These are phyloP conservation scores for Phymanthus crucifer DNA, from an alignment of 92 coral and sea anemone genomes.

Conservation along the genomic window DNA sequence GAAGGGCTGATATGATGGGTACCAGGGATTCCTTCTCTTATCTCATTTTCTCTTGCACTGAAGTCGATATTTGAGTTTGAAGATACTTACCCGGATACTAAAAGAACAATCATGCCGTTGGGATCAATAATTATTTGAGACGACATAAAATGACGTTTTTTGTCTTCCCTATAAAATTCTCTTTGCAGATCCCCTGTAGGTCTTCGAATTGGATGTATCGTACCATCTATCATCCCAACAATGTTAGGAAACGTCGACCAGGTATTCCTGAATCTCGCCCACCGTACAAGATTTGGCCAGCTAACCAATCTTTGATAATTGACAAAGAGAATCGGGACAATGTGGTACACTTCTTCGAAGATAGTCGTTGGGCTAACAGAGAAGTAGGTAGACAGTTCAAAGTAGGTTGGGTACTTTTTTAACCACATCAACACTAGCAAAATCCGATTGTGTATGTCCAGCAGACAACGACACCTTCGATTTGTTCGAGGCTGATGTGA, in stretches of 20 bases:
- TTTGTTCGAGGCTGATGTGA: conserved; percentile 20
- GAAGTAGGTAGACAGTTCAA: conserved; percentile 6
- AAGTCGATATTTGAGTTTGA: not conserved
- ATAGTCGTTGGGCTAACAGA: not conserved
- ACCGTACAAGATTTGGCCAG: conserved; percentile 20
- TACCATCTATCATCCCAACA: not conserved
- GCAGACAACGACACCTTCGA: conserved; percentile 30
- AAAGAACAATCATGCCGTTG: not conserved
- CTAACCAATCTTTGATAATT: conserved; percentile 12
- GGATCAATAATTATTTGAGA: not conserved
- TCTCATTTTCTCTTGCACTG: no score
- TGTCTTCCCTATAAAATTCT: conserved; percentile 10
- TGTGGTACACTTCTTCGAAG: conserved; percentile 19
- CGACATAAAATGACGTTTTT: conserved; percentile 7
- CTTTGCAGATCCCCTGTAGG: not conserved
- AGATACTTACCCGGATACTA: not conserved
- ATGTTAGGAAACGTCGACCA: conserved; percentile 7
- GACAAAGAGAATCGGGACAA: conserved; percentile 13
- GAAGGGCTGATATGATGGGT: no score
- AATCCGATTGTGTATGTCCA: conserved; percentile 36
- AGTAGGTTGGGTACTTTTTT: conserved; percentile 12
- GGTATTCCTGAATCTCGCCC: conserved; percentile 4
- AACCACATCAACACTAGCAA: conserved; percentile 36
- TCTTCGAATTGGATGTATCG: conserved; percentile 1
- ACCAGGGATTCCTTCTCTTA: no score